phyloP scores from a whole-genome alignment of 2,888 invertebrate species.

The Caenorhabditis sinica region DNA sequence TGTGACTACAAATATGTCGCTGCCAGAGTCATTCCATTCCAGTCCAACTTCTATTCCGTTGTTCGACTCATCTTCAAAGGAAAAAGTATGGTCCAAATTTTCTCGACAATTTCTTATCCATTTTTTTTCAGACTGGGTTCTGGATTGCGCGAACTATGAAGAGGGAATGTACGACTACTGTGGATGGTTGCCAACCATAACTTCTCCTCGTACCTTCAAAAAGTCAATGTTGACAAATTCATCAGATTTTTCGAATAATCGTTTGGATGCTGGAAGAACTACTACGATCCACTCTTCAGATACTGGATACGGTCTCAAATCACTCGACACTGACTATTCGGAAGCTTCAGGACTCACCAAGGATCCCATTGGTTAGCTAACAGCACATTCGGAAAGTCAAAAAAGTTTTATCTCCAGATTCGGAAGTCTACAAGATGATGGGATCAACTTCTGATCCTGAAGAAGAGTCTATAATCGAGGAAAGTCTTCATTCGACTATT shows the following conservation, averaged over 20 bases:
- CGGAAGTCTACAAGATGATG: conserved; percentile 19
- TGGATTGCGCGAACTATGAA: conserved; percentile 60
- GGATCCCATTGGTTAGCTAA: conserved; percentile 47
- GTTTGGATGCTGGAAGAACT: conserved; percentile 28
- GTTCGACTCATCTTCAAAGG: conserved; percentile 57
- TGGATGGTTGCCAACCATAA: conserved; percentile 61
- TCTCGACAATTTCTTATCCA: neutral
- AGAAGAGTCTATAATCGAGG: conserved; percentile 12
- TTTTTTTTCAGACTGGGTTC: conserved; percentile 54
- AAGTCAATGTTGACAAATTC: conserved; percentile 51
- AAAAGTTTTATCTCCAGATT: conserved; percentile 26
- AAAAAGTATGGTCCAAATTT: conserved; percentile 35
- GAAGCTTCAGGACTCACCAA: conserved; percentile 35
- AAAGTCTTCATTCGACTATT: conserved; percentile 51
- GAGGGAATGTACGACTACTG: conserved; percentile 61
- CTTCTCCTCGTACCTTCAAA: conserved; percentile 1
- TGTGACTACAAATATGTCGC: conserved; percentile 50
- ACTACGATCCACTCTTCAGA: conserved; percentile 50
- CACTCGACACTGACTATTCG: conserved; percentile 44
- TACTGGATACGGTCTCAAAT: conserved; percentile 49
- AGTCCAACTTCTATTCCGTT: conserved; percentile 61
- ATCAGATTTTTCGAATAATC: conserved; percentile 20
- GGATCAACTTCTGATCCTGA: conserved; percentile 19
- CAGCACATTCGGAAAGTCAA: neutral
- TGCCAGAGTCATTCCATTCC: conserved; percentile 58